A percentile compares a stretch with the other conserved stretches of the same genome.
These are phyloP conservation scores for Littorina saxatilis DNA, from an alignment of 1,140 invertebrate genomes.

Conservation along the genomic window DNA sequence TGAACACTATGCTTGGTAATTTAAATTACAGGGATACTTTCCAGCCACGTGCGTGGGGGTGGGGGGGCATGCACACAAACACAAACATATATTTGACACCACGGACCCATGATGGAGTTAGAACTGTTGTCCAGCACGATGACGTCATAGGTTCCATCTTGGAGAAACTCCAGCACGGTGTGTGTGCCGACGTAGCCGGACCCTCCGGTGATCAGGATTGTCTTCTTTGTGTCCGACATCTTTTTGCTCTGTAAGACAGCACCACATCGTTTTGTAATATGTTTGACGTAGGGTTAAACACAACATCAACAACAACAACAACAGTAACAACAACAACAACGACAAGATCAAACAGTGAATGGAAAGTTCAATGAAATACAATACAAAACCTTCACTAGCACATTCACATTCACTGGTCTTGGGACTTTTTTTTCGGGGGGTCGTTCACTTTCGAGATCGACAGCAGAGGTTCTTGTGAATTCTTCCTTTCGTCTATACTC, in stretches of 20 bases:
- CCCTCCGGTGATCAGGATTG: conserved; percentile 91
- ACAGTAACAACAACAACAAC: neutral
- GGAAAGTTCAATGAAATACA: neutral
- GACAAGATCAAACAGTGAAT: neutral
- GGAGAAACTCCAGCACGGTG: conserved; percentile 90
- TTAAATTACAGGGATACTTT: too few relatives aligned
- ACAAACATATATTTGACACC: too few relatives aligned
- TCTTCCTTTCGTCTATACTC: too few relatives aligned
- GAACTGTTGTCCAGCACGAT: conserved; percentile 82
- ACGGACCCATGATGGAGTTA: conserved; percentile 71
- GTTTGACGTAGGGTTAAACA: neutral
- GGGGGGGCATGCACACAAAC: too few relatives aligned
- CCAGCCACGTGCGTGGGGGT: too few relatives aligned
- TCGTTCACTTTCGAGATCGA: too few relatives aligned
- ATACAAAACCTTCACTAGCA: neutral
- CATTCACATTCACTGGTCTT: neutral
- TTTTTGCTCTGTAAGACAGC: neutral
- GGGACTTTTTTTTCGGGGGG: neutral
- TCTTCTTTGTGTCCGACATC: conserved; percentile 17
- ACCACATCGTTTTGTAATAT: neutral
- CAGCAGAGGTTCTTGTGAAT: too few relatives aligned
- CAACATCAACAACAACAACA: neutral
- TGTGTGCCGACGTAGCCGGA: conserved; percentile 98
- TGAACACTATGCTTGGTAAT: too few relatives aligned
- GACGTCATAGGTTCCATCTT: conserved; percentile 83